phyloP scores from a whole-genome alignment of 2,113 vertebrate genomes.

The Gasterosteus nipponicus region DNA sequence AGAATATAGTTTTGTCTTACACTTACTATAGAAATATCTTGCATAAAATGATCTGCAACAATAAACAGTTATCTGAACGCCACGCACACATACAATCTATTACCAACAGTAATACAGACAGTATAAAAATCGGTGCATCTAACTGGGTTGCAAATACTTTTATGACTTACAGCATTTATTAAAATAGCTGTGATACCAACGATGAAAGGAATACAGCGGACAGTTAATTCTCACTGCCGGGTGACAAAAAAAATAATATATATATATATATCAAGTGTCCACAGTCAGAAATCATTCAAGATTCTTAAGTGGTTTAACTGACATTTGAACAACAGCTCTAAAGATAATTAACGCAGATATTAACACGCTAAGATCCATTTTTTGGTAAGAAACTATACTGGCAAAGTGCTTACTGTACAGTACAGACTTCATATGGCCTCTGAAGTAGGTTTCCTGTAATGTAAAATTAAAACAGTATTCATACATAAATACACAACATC shows the following conservation, averaged over 20 bases:
- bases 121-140: constrained; percentile 72
- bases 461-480: constrained; percentile 38
- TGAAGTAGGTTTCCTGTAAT: constrained; percentile 46
- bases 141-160: constrained; percentile 37
- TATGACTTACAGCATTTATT: constrained; percentile 53
- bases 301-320: constrained; percentile 60
- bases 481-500: constrained; percentile 29
- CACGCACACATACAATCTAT: constrained; percentile 43
- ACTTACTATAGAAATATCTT: constrained; percentile 70
- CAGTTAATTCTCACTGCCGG: constrained; percentile 22
- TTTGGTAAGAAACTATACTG: constrained; percentile 65
- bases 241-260: constrained; percentile 32
- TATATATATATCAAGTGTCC: constrained; percentile 31
- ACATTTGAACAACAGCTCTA: constrained; percentile 54
- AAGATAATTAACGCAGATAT: constrained; percentile 18
- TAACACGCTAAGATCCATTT: constrained; percentile 39
- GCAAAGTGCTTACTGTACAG: constrained; percentile 79
- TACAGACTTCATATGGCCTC: constrained; percentile 75
- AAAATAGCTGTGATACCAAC: constrained; percentile 55
- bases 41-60: constrained; percentile 71
- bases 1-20: constrained; percentile 59
- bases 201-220: constrained; percentile 35
- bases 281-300: constrained; percentile 59
- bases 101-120: constrained; percentile 58
- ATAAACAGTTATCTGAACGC: constrained; percentile 58